Evolutionary conservation across 2,888 invertebrate genomes (phyloP).

Genomic region (Drosophila prolongata): DNA sequence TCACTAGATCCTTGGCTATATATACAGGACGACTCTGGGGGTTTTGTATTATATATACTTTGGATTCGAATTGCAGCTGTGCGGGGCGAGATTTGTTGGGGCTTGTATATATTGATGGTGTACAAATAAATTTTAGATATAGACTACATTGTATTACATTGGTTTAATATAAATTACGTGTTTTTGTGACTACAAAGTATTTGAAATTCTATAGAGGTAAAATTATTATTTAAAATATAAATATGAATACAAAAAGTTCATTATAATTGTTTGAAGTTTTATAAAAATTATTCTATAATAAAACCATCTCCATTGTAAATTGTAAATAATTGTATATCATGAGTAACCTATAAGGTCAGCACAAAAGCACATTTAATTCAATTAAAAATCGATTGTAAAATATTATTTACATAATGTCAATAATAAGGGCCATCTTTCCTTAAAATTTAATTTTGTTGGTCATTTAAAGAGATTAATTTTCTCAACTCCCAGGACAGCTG

Average conservation of each 20-base stretch:
- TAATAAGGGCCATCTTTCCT: too few species aligned
- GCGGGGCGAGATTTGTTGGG: conserved; percentile 4
- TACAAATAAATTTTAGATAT: too few species aligned
- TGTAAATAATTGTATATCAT: too few species aligned
- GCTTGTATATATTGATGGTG: neutral
- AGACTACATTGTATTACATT: neutral
- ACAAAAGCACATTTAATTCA: too few species aligned
- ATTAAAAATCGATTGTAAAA: too few species aligned
- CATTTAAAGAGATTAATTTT: neutral
- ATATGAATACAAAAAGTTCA: neutral
- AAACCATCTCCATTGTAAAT: too few species aligned
- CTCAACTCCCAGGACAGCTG: conserved; percentile 1
- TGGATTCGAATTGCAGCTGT: conserved; percentile 15
- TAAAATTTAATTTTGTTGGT: neutral
- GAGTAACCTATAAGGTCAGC: too few species aligned
- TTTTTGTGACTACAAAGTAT: neutral
- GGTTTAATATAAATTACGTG: neutral
- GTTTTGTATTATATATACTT: conserved; percentile 2
- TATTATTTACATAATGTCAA: too few species aligned
- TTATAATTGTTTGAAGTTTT: neutral
- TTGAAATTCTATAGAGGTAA: neutral
- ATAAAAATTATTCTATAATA: neutral
- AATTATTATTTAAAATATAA: neutral
- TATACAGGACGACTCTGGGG: conserved; percentile 7
- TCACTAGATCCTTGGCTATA: conserved; percentile 16